Conservation (phyloP, 2,113 vertebrate genomes). For the Osmerus eperlanus region DNA sequence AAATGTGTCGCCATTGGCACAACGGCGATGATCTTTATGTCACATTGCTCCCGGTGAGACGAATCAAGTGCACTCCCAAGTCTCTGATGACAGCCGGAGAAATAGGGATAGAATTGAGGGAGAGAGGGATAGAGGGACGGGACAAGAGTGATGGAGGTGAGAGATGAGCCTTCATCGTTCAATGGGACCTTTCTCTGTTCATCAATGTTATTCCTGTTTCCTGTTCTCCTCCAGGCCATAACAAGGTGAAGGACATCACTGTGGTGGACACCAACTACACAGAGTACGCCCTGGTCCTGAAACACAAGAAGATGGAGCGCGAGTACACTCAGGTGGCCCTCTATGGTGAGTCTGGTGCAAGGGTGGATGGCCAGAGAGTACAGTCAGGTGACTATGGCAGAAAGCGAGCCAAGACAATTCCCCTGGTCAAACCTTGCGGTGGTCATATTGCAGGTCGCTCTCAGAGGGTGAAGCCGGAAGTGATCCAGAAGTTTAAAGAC, state of each 20-base stretch:
- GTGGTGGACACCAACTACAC: conserved; percentile 75
- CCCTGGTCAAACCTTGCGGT: too few relatives aligned
- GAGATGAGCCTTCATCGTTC: neutral
- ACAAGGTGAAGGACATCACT: conserved; percentile 72
- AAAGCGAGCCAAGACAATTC: too few relatives aligned
- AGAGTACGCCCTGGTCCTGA: conserved; percentile 72
- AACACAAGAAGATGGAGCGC: conserved; percentile 69
- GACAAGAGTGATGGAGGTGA: neutral
- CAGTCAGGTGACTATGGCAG: too few relatives aligned
- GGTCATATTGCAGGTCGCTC: conserved; percentile 55
- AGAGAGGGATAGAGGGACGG: too few relatives aligned
- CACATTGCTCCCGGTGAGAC: neutral
- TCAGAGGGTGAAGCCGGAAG: conserved; percentile 40
- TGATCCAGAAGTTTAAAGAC: conserved; percentile 65
- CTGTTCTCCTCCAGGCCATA: conserved; percentile 56
- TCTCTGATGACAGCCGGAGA: too few relatives aligned
- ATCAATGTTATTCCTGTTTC: neutral
- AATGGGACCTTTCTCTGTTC: neutral
- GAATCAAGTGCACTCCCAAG: too few relatives aligned
- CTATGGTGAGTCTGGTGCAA: conserved; percentile 61
- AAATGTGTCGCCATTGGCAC: neutral
- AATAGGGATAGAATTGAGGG: too few relatives aligned
- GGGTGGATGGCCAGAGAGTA: neutral
- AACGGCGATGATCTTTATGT: neutral
- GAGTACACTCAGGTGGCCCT: conserved; percentile 74